Percentiles rank a stretch among this genome's conserved stretches.
Conservation (phyloP, 1,140 invertebrate genomes). For the Zaprionus ghesquierei region DNA sequence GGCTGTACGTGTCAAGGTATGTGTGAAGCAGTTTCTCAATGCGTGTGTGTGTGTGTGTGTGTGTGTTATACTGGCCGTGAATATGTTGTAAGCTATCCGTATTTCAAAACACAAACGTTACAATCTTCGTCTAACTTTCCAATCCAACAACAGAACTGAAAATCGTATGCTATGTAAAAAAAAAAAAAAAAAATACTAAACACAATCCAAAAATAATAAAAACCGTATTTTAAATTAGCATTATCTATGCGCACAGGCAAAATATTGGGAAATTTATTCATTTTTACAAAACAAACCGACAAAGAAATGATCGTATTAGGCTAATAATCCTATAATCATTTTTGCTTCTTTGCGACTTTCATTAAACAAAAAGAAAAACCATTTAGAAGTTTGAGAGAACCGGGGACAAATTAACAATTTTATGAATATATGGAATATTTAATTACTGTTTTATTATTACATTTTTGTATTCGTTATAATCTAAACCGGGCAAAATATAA, state of each 20-base stretch:
- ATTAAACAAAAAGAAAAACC: no score
- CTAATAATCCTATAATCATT: neutral
- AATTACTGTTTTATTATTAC: neutral
- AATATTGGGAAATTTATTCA: neutral
- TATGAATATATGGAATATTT: constrained; percentile 1
- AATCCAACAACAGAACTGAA: neutral
- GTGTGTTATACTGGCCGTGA: neutral
- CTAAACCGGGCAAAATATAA: neutral
- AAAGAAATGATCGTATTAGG: neutral
- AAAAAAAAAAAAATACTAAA: neutral
- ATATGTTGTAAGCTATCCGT: neutral
- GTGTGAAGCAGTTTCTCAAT: neutral
- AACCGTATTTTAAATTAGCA: neutral
- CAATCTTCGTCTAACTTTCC: neutral
- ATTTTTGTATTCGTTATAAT: neutral
- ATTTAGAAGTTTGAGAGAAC: neutral
- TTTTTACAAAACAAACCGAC: neutral
- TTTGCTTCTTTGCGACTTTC: no score
- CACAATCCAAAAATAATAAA: neutral
- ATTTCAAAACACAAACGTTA: neutral
- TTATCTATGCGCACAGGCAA: neutral
- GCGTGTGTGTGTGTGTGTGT: neutral
- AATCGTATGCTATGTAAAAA: neutral
- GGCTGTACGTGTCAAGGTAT: constrained; percentile 14
- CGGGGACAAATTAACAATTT: no score